These are phyloP conservation scores for Ormyrus rosae DNA, from an alignment of 2,888 invertebrate genomes.

Conservation along the genomic window DNA sequence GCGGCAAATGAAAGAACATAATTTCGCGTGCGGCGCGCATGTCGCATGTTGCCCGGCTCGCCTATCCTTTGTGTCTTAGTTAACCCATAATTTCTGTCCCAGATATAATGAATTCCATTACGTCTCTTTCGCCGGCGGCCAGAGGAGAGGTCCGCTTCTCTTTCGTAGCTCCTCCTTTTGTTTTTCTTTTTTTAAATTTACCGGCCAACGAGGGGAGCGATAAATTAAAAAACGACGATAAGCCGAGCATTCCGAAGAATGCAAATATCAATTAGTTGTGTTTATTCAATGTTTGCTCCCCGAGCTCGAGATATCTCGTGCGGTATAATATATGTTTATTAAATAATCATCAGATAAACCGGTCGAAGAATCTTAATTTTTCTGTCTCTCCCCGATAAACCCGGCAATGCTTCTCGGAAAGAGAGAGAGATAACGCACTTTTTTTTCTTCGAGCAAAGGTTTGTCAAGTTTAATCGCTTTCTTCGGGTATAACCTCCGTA, in stretches of 20 bases:
- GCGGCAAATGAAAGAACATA: background rate
- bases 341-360: conserved; percentile 40
- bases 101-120: too few relatives aligned
- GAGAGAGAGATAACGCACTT: background rate
- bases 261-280: background rate
- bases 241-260: conserved; percentile 11
- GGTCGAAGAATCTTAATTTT: conserved; percentile 11
- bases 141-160: too few relatives aligned
- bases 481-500: background rate
- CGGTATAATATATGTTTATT: conserved; percentile 23
- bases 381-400: conserved; percentile 1
- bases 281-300: conserved; percentile 29
- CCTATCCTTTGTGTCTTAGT: background rate
- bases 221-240: conserved; percentile 1
- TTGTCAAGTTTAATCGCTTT: background rate
- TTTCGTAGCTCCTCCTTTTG: too few relatives aligned
- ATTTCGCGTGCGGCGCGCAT: background rate
- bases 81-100: conserved; percentile 10
- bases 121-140: too few relatives aligned
- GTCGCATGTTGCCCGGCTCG: too few relatives aligned
- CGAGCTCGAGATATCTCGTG: conserved; percentile 21
- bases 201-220: background rate
- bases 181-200: background rate
- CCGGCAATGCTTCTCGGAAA: background rate
- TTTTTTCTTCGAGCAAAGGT: background rate